Percentiles rank a stretch among this genome's conserved stretches.
Evolutionary conservation across 2,113 vertebrate species (phyloP).

Genomic region (Elephas maximus): DNA sequence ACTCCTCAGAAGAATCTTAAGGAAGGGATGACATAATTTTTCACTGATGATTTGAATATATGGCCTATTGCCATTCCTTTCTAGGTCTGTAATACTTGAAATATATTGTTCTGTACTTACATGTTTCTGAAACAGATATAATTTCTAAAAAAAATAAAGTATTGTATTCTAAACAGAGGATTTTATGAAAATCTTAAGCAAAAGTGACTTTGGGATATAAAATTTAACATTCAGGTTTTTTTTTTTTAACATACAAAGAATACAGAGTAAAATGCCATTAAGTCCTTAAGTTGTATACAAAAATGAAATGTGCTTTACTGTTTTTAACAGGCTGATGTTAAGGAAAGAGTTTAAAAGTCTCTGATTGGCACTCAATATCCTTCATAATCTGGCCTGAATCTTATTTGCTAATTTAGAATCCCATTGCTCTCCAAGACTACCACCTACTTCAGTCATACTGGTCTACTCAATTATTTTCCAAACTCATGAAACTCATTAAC

Average conservation of each 20-base stretch:
- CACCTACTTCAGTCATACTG: constrained; percentile 4
- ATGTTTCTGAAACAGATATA: not conserved
- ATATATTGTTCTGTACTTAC: not conserved
- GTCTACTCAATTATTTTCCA: constrained; percentile 24
- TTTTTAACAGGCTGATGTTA: not conserved
- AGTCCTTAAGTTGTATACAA: not conserved
- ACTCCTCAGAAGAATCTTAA: constrained; percentile 8
- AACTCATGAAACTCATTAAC: not conserved
- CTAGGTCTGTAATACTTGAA: not conserved
- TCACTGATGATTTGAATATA: not conserved
- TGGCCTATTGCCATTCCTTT: not conserved
- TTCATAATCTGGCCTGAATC: not conserved
- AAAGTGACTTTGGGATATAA: constrained; percentile 28
- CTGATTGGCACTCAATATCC: constrained; percentile 4
- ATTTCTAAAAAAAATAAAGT: not conserved
- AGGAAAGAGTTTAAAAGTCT: not conserved
- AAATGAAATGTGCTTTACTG: constrained; percentile 5
- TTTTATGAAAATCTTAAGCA: constrained; percentile 5
- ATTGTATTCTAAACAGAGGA: not conserved
- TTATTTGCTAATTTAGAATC: constrained; percentile 1
- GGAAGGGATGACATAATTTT: constrained; percentile 25
- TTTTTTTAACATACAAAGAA: not conserved
- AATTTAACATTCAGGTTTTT: constrained; percentile 2
- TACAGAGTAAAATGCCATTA: not conserved
- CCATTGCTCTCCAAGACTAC: not conserved